Evolutionary conservation across 2,797 vertebrate species (phyloP).

Genomic region (Glossophaga mutica): DNA sequence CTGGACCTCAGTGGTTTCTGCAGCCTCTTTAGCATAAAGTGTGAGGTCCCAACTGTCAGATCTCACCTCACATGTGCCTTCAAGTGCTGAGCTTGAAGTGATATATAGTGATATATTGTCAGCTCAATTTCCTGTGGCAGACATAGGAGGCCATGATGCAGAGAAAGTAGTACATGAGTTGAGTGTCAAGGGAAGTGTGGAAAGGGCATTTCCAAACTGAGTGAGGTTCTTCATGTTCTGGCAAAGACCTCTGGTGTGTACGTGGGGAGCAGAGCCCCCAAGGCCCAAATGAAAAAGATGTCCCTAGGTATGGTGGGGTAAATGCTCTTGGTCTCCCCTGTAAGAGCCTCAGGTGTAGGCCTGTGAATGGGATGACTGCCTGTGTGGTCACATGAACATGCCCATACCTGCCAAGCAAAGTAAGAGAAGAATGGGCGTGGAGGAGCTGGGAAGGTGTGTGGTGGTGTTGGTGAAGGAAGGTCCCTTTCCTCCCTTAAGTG

Average conservation of each 20-base stretch:
- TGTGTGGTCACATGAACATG: background rate
- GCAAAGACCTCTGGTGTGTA: rapidly evolving
- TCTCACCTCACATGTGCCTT: background rate
- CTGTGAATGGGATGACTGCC: background rate
- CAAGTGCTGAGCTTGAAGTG: background rate
- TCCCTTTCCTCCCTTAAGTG: background rate
- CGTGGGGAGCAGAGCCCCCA: background rate
- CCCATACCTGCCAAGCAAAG: background rate
- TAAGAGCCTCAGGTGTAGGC: background rate
- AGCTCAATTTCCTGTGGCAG: background rate
- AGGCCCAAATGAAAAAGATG: background rate
- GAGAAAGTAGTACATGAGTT: background rate
- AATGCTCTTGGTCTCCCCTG: background rate
- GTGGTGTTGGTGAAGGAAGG: no score
- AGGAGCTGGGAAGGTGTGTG: background rate
- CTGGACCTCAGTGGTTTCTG: background rate
- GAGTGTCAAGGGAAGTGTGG: background rate
- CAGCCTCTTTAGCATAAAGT: background rate
- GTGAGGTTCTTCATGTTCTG: background rate
- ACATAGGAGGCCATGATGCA: rapidly evolving
- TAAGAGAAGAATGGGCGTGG: rapidly evolving
- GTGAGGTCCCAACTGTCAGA: background rate
- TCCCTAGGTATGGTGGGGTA: background rate
- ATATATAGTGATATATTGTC: background rate
- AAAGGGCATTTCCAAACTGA: background rate